Evolutionary conservation across 2,797 vertebrate species (phyloP), one percentile per base, ranked within the genome.

Genomic region (Staurois parvus): DNA sequence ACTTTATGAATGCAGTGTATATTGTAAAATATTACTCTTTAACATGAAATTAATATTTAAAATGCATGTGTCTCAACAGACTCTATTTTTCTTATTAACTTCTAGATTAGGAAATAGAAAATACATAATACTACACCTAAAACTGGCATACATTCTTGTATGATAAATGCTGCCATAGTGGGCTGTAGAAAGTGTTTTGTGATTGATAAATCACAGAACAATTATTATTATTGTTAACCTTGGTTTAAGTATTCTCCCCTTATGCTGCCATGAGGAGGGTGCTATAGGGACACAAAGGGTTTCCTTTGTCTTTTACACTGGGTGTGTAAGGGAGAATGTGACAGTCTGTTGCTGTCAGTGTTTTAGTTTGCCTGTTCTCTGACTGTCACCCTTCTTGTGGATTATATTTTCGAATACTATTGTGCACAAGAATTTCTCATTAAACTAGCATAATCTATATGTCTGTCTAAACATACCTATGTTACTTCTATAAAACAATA

Each of bases 331-430:
- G 67, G 17, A 19, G 29, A 77, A 81, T 86, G 45, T 72, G 67
- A 48, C 45, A 8, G 28, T 81, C 40, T 42, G 2, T 59, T 40
- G 21, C 26, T 29, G 64, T 76, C 19, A 9, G 37, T 24, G 29
- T 29, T 56, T 1, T 52, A 19, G 64, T 64, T 24, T 42, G 77
- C 62, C 48, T 72, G 83, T 79, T 30, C 72, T 76, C 72, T 85
- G 84, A 76, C 84, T 76, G 78, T 85, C 84, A 81, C 77, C 76
- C 72, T 62, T 67, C 19, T 45, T 45, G 37, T 37, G 9, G 37
- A 37, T 37, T 37, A 37, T 9, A 15, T 45, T 45, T 45, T 45
- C 42, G 13, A 15, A 45, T 45, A 17, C 42, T 13, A 15, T 1
- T 1, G 15, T 45, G 15, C 42, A 45, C 13, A 45, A 45, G 42